Evolutionary conservation across 1,140 invertebrate species (phyloP), one percentile per base, ranked within the genome.

Genomic region (Cherax destructor): DNA sequence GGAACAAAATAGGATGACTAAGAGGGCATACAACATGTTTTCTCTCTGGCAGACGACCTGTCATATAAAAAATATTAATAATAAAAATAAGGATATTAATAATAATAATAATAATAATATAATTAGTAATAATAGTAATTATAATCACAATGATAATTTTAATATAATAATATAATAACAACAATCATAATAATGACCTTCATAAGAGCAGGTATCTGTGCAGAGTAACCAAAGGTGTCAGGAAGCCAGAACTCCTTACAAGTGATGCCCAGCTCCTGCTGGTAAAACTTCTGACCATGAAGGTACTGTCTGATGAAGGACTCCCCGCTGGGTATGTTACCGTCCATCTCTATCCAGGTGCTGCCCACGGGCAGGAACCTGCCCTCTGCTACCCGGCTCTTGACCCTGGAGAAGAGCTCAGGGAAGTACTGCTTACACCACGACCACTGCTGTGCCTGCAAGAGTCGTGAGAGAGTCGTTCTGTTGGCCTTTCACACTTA

Each of bases 221-320:
- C 95, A 10, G 95, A 95, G 94, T 96, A 96, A 3, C 95, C 95
- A 94, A 96, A 96, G 52, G 95, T 96, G 93, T 96, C 95, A 7
- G 95, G 95, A 24, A 96, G 93, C 95, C 95, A 96, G 93, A 96
- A 96, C 94, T 95, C 94, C 76, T 94, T 94, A 85, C 94, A 94
- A 65, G 91, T 92, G 47, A 94, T 87, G 16, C 94, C 95, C 94
- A 96, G 95, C 92, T 96, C 95, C 92, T 95, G 89, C 91, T 94
- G 86, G 92, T 95, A 96, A 93, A 95, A 96, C 41, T 93, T 86
- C 91, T 96, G 95, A 10, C 95, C 95, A 93, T 95, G 95, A 61
- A 96, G 94, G 93, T 96, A 95, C 92, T 96, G 95, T 41, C 95
- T 93, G 16, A 95, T 93, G 93, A 96, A 95, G 2, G 95, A 94